phyloP scores from a whole-genome alignment of 2,888 invertebrate species.

The Thereva nobilitata region DNA sequence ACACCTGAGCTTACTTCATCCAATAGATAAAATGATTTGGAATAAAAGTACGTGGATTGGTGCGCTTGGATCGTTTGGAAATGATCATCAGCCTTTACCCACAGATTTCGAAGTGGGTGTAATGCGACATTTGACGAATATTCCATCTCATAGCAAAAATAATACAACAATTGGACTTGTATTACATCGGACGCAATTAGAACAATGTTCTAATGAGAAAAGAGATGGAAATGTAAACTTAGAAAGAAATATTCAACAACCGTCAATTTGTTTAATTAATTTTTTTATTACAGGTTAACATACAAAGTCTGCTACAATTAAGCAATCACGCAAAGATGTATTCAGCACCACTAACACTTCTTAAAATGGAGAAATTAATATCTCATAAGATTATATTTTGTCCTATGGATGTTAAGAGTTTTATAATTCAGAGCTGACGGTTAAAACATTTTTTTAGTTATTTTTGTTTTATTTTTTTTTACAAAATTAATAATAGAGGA shows the following conservation, averaged over 20 bases:
- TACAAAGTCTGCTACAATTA: slow-evolving; percentile 48
- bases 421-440: slow-evolving; percentile 48
- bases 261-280: not conserved
- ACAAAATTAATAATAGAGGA: not conserved
- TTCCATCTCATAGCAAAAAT: slow-evolving; percentile 27
- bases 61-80: slow-evolving; percentile 51
- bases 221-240: slow-evolving; percentile 48
- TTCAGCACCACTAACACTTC: slow-evolving; percentile 54
- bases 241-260: not conserved
- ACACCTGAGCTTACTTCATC: slow-evolving; percentile 58
- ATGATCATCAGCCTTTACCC: slow-evolving; percentile 52
- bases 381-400: slow-evolving; percentile 51
- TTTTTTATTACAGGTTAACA: slow-evolving; percentile 49
- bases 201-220: slow-evolving; percentile 55
- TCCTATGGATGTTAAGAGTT: slow-evolving; percentile 56
- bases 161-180: slow-evolving; percentile 56
- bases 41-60: slow-evolving; percentile 57
- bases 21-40: slow-evolving; percentile 56
- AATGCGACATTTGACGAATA: slow-evolving; percentile 56
- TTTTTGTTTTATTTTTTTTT: slow-evolving; percentile 22
- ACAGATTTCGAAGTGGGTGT: slow-evolving; percentile 58
- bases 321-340: slow-evolving; percentile 48
- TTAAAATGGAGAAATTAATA: slow-evolving; percentile 48
- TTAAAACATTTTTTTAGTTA: slow-evolving; percentile 8
- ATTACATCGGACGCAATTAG: slow-evolving; percentile 61